These are phyloP conservation scores for Agrypnus murinus DNA, from an alignment of 2,888 invertebrate genomes.

Conservation along the genomic window DNA sequence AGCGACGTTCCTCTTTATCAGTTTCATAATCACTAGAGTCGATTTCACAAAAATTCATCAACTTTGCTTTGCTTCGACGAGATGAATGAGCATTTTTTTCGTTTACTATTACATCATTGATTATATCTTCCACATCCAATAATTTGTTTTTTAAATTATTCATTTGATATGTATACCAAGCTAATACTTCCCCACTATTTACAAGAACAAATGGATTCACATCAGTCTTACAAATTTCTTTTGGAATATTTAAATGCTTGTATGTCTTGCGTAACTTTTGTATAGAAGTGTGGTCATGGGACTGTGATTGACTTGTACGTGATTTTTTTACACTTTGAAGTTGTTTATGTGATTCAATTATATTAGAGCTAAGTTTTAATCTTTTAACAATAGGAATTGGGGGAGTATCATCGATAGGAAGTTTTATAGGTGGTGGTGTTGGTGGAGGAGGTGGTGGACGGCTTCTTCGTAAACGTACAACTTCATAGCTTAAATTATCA, in stretches of 20 bases:
- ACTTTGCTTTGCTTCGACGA: constrained; percentile 31
- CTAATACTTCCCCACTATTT: constrained; percentile 23
- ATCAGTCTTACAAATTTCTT: constrained; percentile 16
- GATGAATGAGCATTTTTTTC: background rate
- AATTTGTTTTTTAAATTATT: constrained; percentile 13
- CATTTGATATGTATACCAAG: constrained; percentile 29
- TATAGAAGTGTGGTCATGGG: constrained; percentile 1
- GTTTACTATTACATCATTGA: no score
- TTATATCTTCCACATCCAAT: background rate
- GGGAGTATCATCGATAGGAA: no score
- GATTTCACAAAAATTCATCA: constrained; percentile 39
- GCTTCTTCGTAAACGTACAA: background rate
- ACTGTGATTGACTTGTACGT: background rate
- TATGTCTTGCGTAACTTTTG: background rate
- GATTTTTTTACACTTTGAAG: background rate
- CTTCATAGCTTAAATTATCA: background rate
- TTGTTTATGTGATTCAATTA: no score
- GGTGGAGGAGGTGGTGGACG: no score
- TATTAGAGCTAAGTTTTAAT: background rate
- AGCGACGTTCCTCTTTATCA: background rate
- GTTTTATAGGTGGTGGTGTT: no score
- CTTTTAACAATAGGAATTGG: background rate
- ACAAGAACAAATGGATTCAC: constrained; percentile 28
- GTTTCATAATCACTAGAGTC: constrained; percentile 32
- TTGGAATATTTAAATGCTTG: constrained; percentile 16